Evolutionary conservation across 2,113 vertebrate genomes (phyloP), one percentile per base, ranked within the genome.

Genomic region (Pampusana beccarii): DNA sequence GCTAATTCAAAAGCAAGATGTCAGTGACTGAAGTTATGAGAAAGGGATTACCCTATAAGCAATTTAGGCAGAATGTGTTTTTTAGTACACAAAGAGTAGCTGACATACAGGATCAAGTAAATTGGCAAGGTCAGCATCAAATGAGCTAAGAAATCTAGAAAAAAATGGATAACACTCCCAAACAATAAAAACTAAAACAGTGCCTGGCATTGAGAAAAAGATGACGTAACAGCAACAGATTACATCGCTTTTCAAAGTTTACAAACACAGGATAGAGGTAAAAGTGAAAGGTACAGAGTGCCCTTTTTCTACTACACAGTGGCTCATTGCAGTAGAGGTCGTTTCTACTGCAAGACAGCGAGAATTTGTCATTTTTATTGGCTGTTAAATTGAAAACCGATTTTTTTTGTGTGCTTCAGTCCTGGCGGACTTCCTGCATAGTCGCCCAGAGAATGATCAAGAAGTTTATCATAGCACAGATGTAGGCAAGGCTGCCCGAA

Each of bases 1-100:
- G 96, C 95, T 97, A 97, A 98, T 98, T 97, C 97, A 96, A 91
- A 98, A 97, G 80, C 80, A 88, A 97, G 53, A 95, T 96, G 92
- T 96, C 96, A 98, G 96, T 94, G 94, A 96, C 57, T 94, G 87
- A 95, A 96, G 85, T 88, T 98, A 44, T 92, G 94, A 97, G 92
- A 81, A 84, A 81, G 61, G 92, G 93, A 97, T 98, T 97, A 98
- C 96, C 88, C 79, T 96, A 95, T 95, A 95, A 97, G 94, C 92
- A 97, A 97, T 96, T 97, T 97, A 98, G 91, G 87, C 84, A 80
- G 40, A 69, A 92, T 93, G 84, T 95, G 84, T 84, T 93, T 93
- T 77, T 94, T 74, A 92, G 88, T 58, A 95, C 69, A 95, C 42
- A 92, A 90, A 93, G 48, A 24, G 48, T 93, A 97, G 36, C 89